Evolutionary conservation across 2,113 vertebrate genomes (phyloP), one percentile per base, ranked within the genome.

Genomic region (Aegotheles bennettii): DNA sequence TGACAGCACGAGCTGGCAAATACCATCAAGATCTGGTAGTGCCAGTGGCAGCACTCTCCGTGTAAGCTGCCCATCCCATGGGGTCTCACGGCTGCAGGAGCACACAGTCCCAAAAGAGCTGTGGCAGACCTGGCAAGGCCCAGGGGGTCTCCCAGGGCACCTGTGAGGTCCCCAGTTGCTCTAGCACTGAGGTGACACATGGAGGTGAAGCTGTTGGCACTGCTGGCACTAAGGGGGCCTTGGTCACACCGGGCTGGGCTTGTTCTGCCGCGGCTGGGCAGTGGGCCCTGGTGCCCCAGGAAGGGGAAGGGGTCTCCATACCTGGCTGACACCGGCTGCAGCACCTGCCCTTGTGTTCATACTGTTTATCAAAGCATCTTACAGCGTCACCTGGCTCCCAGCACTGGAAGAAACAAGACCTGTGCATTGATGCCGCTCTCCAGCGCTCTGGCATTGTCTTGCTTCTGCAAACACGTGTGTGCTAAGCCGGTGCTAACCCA

Each of bases 251-350:
- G 0, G 73, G 24, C 7, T 2, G 77, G 80, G 67, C 40, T 81
- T 33, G 13, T 45, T 47, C 28, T 0, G 0, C 54, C 20, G 7
- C 24, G 67, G 19, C 35, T 17, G 9, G 23, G 45, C 38, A 53
- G 59, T 1, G 10, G 16, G 8, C 9, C 25, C 78, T 36, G 53
- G 35, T 28, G 5, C 10, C 5, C 9, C 21, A 10, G 48, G 16
- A 77, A 38, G 13, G 18, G 42, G 57, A 40, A 20, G 24, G 51
- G 21, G 19, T 86, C 67, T 81, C 54, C 19, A 0, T 97, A 98
- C 97, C 97, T 97, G 97, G 96, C 10, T 0, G 75, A 42, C 97
- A 98, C 12, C 92, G 89, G 9, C 57, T 67, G 88, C 97, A 98
- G 89, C 97, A 98, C 38, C 5, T 69, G 56, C 56, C 70, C 7